Base-by-base conservation (phyloP, 2,113 vertebrate species). In the Monarcha castaneiventris region DNA sequence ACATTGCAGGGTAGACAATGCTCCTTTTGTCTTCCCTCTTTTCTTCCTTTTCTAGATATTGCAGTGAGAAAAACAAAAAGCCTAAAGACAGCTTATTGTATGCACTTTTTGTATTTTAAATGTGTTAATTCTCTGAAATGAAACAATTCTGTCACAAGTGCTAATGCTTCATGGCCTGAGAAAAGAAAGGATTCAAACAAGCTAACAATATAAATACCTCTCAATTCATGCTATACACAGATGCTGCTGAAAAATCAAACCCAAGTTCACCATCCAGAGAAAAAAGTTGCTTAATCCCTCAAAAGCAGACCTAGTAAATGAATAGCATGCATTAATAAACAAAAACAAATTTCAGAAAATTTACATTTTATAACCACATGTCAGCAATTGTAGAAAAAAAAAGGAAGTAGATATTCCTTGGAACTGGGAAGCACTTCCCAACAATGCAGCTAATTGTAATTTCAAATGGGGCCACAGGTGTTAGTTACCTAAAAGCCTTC, bases 321-420 rank as follows among this genome's bases (percentile, higher is more conserved):
- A 86, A 74, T 74, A 95, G 46, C 23, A 84, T 32, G 46, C 52
- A 66, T 3, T 83, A 66, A 96, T 74, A 79, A 95, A 84, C 20
- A 91, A 95, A 92, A 96, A 59, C 1, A 82, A 89, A 93, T 63
- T 92, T 79, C 77, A 92, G 77, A 90, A 95, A 95, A 96, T 80
- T 35, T 56, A 72, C 4, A 44, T 25, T 14, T 62, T 81, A 74
- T 56, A 94, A 64, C n/a, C 80, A 54, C 61, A 74, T 48, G 26
- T 32, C 74, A 91, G 43, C 44, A 95, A 58, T 26, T 33, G 13
- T 2, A 73, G 43, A 5, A 9, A 11, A 59, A 41, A 49, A 87
- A 51, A 3, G 14, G 35, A 93, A 84, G 43, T 20, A 83, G 30
- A 9, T 72, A 54, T 91, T 32, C 87, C 71, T 56, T 55, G 68